phyloP scores from a whole-genome alignment of 2,888 invertebrate species.

The Flabesymbios commensalis region DNA sequence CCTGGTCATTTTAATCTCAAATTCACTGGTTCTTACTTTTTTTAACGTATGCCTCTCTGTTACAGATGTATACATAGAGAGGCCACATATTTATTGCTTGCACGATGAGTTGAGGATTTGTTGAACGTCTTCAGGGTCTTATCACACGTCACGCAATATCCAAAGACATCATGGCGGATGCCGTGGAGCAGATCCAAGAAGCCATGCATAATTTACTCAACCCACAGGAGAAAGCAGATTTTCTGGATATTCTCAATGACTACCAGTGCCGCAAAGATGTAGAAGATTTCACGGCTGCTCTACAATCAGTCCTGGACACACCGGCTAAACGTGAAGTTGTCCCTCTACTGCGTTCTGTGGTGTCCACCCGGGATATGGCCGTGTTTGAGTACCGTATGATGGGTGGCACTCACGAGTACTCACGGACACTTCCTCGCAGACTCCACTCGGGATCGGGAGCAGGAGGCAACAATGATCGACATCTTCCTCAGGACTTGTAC shows the following conservation, averaged over 20 bases:
- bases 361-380: slow-evolving; percentile 40
- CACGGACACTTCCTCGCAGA: background rate
- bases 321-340: slow-evolving; percentile 46
- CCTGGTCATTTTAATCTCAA: too few relatives aligned
- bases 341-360: slow-evolving; percentile 42
- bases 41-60: too few relatives aligned
- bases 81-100: too few relatives aligned
- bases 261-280: slow-evolving; percentile 46
- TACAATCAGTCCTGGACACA: slow-evolving; percentile 48
- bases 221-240: slow-evolving; percentile 41
- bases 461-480: background rate
- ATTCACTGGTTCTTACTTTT: too few relatives aligned
- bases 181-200: too few relatives aligned
- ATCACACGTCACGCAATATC: too few relatives aligned
- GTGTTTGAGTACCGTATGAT: slow-evolving; percentile 36
- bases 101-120: too few relatives aligned
- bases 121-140: too few relatives aligned
- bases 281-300: slow-evolving; percentile 41
- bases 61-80: too few relatives aligned
- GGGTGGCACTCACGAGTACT: background rate
- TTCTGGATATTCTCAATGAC: slow-evolving; percentile 45
- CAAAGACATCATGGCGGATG: slow-evolving; percentile 11
- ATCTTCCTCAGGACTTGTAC: background rate
- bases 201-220: slow-evolving; percentile 46
- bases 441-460: background rate